Evolutionary conservation across 2,797 vertebrate genomes (phyloP), one percentile per base, ranked within the genome.

Genomic region (Rhinogobio ventralis): DNA sequence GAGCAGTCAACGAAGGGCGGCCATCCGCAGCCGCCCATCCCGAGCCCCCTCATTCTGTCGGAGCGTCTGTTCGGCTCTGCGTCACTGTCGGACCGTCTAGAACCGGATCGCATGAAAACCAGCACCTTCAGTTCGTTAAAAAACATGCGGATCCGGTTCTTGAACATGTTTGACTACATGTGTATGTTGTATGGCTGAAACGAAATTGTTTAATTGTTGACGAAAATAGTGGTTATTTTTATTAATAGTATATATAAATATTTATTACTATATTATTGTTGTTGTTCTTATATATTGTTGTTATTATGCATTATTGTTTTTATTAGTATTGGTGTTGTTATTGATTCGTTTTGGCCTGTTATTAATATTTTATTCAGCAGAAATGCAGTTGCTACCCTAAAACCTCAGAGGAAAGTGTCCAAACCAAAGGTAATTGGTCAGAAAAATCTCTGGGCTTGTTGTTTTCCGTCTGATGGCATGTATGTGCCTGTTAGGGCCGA

Each of bases 111-210:
- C 95, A 97, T 97, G 94, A 97, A 96, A 94, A 97, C 96, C 95
- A 97, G 94, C 92, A 97, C 96, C 93, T 98, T 98, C 91, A 98
- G 96, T 95, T 98, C 97, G 92, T 98, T 97, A 89, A 97, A 96
- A 96, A 98, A 97, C 97, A 97, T 97, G 95, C 97, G 97, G 95
- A 97, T 96, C 95, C 97, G 96, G 92, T 97, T 97, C 95, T 98
- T 98, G 93, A 97, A 97, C 97, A 98, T 98, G 94, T 95, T 97
- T 93, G 92, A 92, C 93, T 93, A 92, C 92, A 94, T 89, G 85
- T 79, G 88, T 71, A 30, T 72, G 45, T 73, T 73, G 67, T n/a
- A 79, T 64, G 83, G 42, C 68, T 79, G 53, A 80, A 46, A 80
- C 71, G 36, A 88, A 85, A 81, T 60, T 83, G 10, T 86, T 82